Evolutionary conservation across 2,888 invertebrate genomes (phyloP), one percentile per base, ranked within the genome.

Genomic region (Oscheius sp.): DNA sequence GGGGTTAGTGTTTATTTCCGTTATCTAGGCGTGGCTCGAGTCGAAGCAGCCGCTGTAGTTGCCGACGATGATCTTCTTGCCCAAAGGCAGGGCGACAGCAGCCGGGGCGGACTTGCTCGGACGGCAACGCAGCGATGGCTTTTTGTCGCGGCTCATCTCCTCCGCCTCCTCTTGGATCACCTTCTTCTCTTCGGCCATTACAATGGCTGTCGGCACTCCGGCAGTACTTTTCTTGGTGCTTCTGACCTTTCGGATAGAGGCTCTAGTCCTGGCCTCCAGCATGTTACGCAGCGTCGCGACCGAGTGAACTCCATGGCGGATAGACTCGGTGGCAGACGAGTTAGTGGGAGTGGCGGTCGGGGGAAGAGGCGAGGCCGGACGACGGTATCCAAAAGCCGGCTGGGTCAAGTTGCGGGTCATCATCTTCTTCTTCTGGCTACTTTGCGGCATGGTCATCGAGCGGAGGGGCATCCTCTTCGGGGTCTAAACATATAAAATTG

Each of bases 141-240:
- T 35, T 9, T 35, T 35, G 35, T 35, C 9, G 35, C 35, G 35
- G 49, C 21, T 16, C 21, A 7, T 49, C 21, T 16, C 21, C 49
- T 49, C 45, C 9, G 9, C 45, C 9, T 45, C 21, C 49, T 49
- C 49, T 13, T 49, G n/a, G 49, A 27, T 1, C n/a, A 27, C 29
- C 45, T 61, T 41, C 43, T 61, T 61, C 61, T 43, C 18, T 21
- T 61, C 61, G 43, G 61, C 61, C 43, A 61, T 43, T 43, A 61
- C 9, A 12, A 61, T n/a, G 43, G 21, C 61, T 12, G 61, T 61
- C 18, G 61, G 61, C n/a, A 61, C 61, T 41, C 41, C 61, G 18
- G 43, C n/a, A 13, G n/a, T 58, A 29, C 58, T 58, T 18, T 58
- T 58, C 43, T 21, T 61, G n/a, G 6, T 18, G 5, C 45, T 45